A percentile compares a stretch with the other conserved stretches of the same genome.
These are phyloP conservation scores for Ichneumoninae sp. DNA, from an alignment of 2,888 invertebrate genomes.

Conservation along the genomic window DNA sequence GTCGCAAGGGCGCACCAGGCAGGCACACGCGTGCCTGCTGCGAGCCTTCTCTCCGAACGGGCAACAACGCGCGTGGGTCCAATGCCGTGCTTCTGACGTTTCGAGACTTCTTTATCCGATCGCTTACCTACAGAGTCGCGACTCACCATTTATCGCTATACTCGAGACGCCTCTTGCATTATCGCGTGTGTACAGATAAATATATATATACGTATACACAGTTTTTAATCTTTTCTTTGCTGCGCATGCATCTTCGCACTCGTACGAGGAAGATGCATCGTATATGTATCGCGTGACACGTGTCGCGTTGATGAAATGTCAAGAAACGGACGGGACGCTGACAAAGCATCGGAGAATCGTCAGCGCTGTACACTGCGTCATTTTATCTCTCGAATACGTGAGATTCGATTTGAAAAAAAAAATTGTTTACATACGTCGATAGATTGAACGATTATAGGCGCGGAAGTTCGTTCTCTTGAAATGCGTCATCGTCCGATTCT, in stretches of 20 bases:
- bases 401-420: neutral
- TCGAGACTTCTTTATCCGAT: conserved; percentile 28
- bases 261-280: neutral
- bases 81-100: conserved; percentile 48
- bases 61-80: conserved; percentile 57
- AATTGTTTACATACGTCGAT: too few species aligned
- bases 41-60: conserved; percentile 19
- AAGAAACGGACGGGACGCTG: conserved; percentile 35
- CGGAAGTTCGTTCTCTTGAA: too few species aligned
- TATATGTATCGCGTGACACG: conserved; percentile 6
- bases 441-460: too few species aligned
- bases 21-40: conserved; percentile 41
- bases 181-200: neutral
- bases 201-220: neutral
- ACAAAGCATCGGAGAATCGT: conserved; percentile 15
- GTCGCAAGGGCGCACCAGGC: conserved; percentile 59
- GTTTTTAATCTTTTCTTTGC: neutral
- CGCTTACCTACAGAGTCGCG: conserved; percentile 9
- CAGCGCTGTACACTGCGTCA: neutral
- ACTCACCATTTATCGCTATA: neutral
- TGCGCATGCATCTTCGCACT: neutral
- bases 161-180: conserved; percentile 2
- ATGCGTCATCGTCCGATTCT: too few species aligned
- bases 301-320: conserved; percentile 25
- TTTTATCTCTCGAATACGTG: conserved; percentile 33